Base-by-base conservation (phyloP, 2,888 invertebrate genomes). In the Drosophila melanosoma region DNA sequence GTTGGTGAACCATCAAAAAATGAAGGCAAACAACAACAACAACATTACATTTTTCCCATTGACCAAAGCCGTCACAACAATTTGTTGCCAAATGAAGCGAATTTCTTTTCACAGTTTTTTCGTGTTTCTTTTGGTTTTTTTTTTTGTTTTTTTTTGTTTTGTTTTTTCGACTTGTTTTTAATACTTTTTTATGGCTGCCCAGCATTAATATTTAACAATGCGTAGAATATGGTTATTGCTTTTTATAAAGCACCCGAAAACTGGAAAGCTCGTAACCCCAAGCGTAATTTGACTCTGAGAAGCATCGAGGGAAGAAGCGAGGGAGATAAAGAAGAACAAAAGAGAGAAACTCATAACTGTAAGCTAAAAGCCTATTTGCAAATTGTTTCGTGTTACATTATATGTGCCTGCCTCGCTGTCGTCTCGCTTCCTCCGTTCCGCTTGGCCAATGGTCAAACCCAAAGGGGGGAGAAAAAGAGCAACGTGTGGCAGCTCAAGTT, bases 61-160 rank as follows among this genome's bases (percentile, higher is more conserved):
- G 69, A 74, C 72, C 74, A 70, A 67, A 70, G 71, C 75, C 77
- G 88, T 88, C 88, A 74, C 84, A 83, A 86, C 87, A 86, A 86
- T 88, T 88, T 88, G 87, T 79, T 84, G 83, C 83, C 78, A 79
- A 85, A 85, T 85, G 84, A 88, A 81, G 84, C 89, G 84, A 68
- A 88, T 70, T 88, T 83, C 65, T 80, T 83, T 74, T 73, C 49
- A 58, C 66, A 62, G 65, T 63, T 71, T 76, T 58, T 36, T 26
- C 17, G 23, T 40, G 36, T 29, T 60, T 57, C 51, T n/a, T 17
- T 63, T 33, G 11, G n/a, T n/a, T n/a, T n/a, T n/a, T 32, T 20
- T 11, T 15, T 32, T 36, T 36, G 40, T 36, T 49, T 49, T 45
- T 33, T 26, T 17, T 62, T 12, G 33, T 12, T 20, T 57, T 40